These are phyloP conservation scores for Phyllostomus hastatus DNA, from an alignment of 2,113 vertebrate genomes.

Conservation along the genomic window DNA sequence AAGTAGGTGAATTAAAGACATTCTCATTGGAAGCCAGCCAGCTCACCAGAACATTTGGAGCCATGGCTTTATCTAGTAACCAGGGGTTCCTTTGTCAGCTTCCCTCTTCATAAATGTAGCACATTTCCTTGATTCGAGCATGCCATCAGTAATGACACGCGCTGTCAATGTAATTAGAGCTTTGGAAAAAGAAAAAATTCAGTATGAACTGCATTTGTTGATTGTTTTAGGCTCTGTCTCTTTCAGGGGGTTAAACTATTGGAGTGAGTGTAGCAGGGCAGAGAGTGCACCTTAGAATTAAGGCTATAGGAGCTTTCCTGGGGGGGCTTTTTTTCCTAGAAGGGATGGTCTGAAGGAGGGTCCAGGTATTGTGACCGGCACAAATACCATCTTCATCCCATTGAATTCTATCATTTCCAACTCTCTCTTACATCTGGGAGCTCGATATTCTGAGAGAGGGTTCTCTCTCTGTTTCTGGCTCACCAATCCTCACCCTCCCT, in stretches of 20 bases:
- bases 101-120: constrained; percentile 14
- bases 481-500: neutral
- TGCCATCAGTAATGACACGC: constrained; percentile 10
- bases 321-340: neutral
- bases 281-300: neutral
- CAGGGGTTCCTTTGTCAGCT: constrained; percentile 11
- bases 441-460: neutral
- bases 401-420: neutral
- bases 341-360: neutral
- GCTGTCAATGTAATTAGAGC: constrained; percentile 50
- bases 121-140: constrained; percentile 46
- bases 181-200: neutral
- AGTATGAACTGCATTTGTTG: neutral
- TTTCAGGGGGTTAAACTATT: constrained; percentile 2
- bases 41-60: neutral
- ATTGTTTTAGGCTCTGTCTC: neutral
- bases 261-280: neutral
- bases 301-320: neutral
- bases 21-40: constrained; percentile 24
- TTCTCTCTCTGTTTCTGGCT: neutral
- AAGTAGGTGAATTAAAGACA: constrained; percentile 15
- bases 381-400: neutral
- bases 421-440: neutral
- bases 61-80: constrained; percentile 37
- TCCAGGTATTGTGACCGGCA: neutral